These are phyloP conservation scores for Sebastes wilsoni DNA, from an alignment of 2,797 vertebrate genomes.

Conservation along the genomic window DNA sequence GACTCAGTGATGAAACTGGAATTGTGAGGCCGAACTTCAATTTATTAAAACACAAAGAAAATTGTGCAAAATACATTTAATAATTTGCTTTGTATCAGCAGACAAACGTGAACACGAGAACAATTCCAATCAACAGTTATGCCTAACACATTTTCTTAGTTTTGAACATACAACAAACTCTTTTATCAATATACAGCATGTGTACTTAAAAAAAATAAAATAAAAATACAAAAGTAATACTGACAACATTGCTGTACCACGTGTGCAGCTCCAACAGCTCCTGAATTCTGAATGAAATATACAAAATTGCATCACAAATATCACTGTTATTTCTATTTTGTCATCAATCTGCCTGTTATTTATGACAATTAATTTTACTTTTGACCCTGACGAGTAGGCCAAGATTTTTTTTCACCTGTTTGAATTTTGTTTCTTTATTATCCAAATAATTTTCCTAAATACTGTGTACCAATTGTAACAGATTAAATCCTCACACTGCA, in stretches of 20 bases:
- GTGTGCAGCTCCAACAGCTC: slow-evolving; percentile 29
- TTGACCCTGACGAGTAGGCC: background rate
- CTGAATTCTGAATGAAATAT: slow-evolving; percentile 24
- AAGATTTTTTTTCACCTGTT: background rate
- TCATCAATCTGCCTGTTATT: background rate
- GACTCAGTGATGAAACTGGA: background rate
- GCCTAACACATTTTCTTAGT: slow-evolving; percentile 19
- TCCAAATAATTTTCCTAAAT: background rate
- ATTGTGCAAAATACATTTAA: slow-evolving; percentile 58
- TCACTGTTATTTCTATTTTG: background rate
- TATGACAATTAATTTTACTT: background rate
- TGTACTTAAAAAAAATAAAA: slow-evolving; percentile 40
- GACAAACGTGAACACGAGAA: slow-evolving; percentile 16
- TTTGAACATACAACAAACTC: slow-evolving; percentile 16
- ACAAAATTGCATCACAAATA: slow-evolving; percentile 26
- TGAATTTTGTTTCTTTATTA: background rate
- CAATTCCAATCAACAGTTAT: slow-evolving; percentile 18
- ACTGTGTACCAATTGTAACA: background rate
- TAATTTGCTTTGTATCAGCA: slow-evolving; percentile 28
- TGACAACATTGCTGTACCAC: slow-evolving; percentile 43
- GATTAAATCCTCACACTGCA: background rate
- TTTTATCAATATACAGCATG: slow-evolving; percentile 35
- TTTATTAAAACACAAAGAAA: slow-evolving; percentile 59
- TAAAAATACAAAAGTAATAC: slow-evolving; percentile 62
- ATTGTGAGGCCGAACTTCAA: background rate